Base-by-base conservation (phyloP, 2,113 vertebrate genomes). In the Drymodes brunneopygia region DNA sequence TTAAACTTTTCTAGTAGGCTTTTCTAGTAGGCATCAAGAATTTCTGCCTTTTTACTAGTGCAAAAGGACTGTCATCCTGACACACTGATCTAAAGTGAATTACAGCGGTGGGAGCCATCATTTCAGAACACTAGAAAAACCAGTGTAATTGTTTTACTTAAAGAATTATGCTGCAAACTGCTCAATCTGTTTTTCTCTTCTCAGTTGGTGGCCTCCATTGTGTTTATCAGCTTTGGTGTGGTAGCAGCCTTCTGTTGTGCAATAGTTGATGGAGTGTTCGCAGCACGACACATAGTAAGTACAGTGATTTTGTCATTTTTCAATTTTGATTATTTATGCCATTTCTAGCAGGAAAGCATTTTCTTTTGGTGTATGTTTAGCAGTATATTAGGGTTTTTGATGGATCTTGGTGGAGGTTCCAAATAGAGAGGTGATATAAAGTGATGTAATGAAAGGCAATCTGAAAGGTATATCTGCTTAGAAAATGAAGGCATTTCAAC, bases 201-300 rank as follows among this genome's bases (percentile, higher is more conserved):
- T 81, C 93, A 99, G 99, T 48, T 99, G 78, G 97, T 99, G 79
- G 99, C 99, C 10, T 98, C 99, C 56, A 99, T 99, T 2, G 98
- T 99, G 83, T 99, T 99, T 95, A 98, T 99, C 98, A 99, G 99
- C 91, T 98, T 99, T 23, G 99, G 99, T 4, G 98, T 99, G 65
- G 98, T 98, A 33, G 98, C 98, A 3, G 98, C 99, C 3, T 99
- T 99, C 97, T 98, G 99, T 97, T 99, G 99, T 65, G 98, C 99
- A 84, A 97, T 99, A 12, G 98, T 99, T 71, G 99, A 99, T 6
- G 98, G 99, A 31, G 98, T 99, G 92, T 99, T 99, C 15, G 99
- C 99, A 3, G 98, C 99, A 8, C 98, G 98, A 54, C 98, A 99
- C 91, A 99, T 99, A 23, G 99, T 99, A 97, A 98, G 99, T 99